phyloP scores from a whole-genome alignment of 1,140 invertebrate genomes.

The Platyura marginata region DNA sequence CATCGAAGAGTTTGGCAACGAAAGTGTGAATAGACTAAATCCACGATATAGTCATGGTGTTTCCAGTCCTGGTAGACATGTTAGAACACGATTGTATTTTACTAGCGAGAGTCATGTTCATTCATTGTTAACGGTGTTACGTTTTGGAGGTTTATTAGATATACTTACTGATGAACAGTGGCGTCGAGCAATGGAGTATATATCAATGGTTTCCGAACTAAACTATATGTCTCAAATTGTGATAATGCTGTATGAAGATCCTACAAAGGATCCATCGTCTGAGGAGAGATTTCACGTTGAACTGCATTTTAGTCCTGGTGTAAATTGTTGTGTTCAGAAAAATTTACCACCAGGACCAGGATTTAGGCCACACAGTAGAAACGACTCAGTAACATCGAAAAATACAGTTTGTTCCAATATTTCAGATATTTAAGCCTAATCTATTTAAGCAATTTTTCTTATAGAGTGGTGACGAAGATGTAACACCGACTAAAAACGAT shows the following conservation, averaged over 20 bases:
- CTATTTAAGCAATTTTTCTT: not conserved
- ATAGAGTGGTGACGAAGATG: slow-evolving; percentile 13
- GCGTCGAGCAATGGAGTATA: slow-evolving; percentile 95
- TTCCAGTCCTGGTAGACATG: slow-evolving; percentile 91
- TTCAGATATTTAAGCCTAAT: not conserved
- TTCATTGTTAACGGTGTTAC: slow-evolving; percentile 85
- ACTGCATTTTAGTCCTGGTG: slow-evolving; percentile 93
- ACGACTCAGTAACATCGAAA: slow-evolving; percentile 44
- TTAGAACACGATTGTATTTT: slow-evolving; percentile 92
- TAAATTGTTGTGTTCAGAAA: slow-evolving; percentile 89
- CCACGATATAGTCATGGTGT: slow-evolving; percentile 96
- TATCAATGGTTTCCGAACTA: slow-evolving; percentile 90
- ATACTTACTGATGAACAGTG: slow-evolving; percentile 91
- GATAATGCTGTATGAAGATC: slow-evolving; percentile 98
- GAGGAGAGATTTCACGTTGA: slow-evolving; percentile 93
- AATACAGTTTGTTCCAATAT: slow-evolving; percentile 19
- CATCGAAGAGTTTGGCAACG: slow-evolving; percentile 70
- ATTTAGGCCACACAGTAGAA: slow-evolving; percentile 77
- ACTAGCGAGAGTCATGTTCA: slow-evolving; percentile 99
- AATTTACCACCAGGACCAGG: slow-evolving; percentile 84
- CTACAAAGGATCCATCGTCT: slow-evolving; percentile 79
- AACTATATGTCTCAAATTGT: slow-evolving; percentile 99
- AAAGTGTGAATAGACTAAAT: slow-evolving; percentile 88
- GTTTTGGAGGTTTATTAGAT: slow-evolving; percentile 83
- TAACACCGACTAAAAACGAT: slow-evolving; percentile 41